These are phyloP conservation scores for Mola mola DNA, from an alignment of 2,113 vertebrate species.

Conservation along the genomic window DNA sequence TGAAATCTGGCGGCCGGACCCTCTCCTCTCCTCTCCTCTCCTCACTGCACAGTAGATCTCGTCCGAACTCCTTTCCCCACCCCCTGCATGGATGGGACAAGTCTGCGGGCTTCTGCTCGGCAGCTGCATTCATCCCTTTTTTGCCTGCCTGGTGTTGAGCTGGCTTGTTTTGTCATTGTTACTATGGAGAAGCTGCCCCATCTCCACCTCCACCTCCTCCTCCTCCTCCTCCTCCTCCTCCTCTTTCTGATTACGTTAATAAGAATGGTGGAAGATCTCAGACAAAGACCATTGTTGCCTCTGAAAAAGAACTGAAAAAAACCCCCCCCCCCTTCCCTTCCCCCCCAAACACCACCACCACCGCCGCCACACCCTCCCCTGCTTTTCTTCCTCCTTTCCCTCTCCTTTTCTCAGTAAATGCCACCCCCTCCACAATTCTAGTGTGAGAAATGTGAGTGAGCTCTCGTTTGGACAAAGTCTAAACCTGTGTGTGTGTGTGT, in stretches of 20 bases:
- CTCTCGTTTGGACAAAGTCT: conserved; percentile 68
- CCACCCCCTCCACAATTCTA: conserved; percentile 68
- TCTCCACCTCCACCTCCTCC: conserved; percentile 55
- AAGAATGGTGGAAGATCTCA: conserved; percentile 80
- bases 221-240: conserved; percentile 30
- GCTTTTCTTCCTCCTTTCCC: conserved; percentile 26
- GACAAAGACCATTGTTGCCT: conserved; percentile 87
- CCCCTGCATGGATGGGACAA: not conserved
- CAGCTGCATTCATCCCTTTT: conserved; percentile 58
- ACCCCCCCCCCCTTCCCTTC: conserved; percentile 40
- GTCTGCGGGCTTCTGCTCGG: conserved; percentile 44
- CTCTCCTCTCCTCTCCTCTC: not conserved
- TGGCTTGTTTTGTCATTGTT: conserved; percentile 84
- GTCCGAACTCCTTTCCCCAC: not conserved
- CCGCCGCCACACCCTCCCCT: conserved; percentile 50
- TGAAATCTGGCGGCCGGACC: not conserved
- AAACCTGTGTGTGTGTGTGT: conserved; percentile 55
- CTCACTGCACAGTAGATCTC: not conserved
- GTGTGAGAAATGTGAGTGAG: conserved; percentile 78
- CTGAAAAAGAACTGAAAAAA: conserved; percentile 77
- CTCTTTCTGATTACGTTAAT: conserved; percentile 67
- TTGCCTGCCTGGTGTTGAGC: conserved; percentile 59
- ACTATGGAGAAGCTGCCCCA: conserved; percentile 81
- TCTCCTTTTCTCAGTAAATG: conserved; percentile 47
- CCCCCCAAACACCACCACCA: conserved; percentile 36